Evolutionary conservation across 2,797 vertebrate genomes (phyloP), one percentile per base, ranked within the genome.

Genomic region (Triplophysa yarkandensis): DNA sequence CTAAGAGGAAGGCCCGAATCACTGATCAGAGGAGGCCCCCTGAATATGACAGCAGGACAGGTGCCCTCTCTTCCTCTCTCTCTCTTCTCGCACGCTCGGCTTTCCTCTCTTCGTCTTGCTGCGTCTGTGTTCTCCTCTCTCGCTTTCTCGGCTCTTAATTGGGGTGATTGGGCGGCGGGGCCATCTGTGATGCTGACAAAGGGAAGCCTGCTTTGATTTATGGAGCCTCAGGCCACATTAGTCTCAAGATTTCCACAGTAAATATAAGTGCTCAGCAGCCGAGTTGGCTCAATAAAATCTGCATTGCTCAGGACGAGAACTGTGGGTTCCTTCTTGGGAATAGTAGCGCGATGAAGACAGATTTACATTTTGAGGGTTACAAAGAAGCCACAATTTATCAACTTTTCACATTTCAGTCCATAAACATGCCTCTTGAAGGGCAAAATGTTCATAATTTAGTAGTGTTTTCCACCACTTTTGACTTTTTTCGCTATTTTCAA

Each of bases 111-210:
- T 39, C 36, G 50, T 71, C 74, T 70, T 57, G 54, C 78, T 63
- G 64, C 10, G 64, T 76, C 71, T 57, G 68, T 71, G 30, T 72
- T 80, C 71, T 62, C 52, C 64, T 76, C 67, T 68, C 77, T 78
- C 62, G 69, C 76, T 76, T 80, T 75, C 66, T 74, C 69, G 69
- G 76, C 73, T 77, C 78, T 80, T 91, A 89, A 89, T 89, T 89
- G 89, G 88, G 88, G 87, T 88, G 86, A 88, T 80, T 86, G 84
- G 86, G 85, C 83, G 77, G 85, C 81, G 80, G 85, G 83, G 78
- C 90, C 90, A 91, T 91, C 88, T 92, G 90, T 58, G 76, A 71
- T 84, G 83, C 87, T 90, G 89, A 89, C 89, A 91, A 87, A 88
- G 85, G 87, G 84, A 89, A 88, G 85, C 82, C 78, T 66, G 80